These are phyloP conservation scores for Chrysotoxum bicinctum DNA, from an alignment of 2,888 invertebrate genomes.

Conservation along the genomic window DNA sequence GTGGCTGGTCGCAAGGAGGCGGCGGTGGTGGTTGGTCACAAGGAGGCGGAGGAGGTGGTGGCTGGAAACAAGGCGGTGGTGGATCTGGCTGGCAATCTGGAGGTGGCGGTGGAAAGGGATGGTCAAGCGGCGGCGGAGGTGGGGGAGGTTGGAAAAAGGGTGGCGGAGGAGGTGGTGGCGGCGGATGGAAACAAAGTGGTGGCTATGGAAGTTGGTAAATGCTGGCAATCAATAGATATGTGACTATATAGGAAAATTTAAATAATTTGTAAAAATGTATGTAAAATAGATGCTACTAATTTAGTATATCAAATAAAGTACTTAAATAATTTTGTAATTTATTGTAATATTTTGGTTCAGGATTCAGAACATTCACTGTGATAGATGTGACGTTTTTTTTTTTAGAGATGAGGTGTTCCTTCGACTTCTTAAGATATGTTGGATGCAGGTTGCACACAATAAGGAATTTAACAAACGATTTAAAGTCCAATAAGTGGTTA, in stretches of 20 bases:
- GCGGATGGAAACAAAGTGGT: slow-evolving; percentile 23
- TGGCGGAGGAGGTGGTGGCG: slow-evolving; percentile 47
- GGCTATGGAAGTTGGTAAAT: slow-evolving; percentile 56
- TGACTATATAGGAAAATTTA: slow-evolving; percentile 60
- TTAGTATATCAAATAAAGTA: slow-evolving; percentile 39
- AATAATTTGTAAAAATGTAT: slow-evolving; percentile 61
- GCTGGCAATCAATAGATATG: slow-evolving; percentile 21
- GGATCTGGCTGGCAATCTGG: slow-evolving; percentile 60
- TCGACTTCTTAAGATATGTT: too few relatives aligned
- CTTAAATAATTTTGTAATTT: slow-evolving; percentile 21
- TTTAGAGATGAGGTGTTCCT: too few relatives aligned
- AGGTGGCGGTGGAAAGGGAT: slow-evolving; percentile 52
- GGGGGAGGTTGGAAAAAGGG: slow-evolving; percentile 43
- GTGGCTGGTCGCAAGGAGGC: slow-evolving; percentile 41
- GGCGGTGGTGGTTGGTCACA: slow-evolving; percentile 42
- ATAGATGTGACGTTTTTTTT: background rate
- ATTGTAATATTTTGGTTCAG: background rate
- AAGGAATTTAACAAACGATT: too few relatives aligned
- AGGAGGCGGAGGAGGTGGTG: slow-evolving; percentile 65
- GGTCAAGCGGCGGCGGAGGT: slow-evolving; percentile 74
- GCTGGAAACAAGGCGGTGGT: slow-evolving; percentile 26
- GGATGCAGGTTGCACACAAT: too few relatives aligned
- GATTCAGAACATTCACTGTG: background rate
- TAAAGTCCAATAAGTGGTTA: too few relatives aligned
- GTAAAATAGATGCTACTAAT: slow-evolving; percentile 37